Conservation (phyloP, 2,113 vertebrate genomes). For the Danio rerio region GRCz12tu NC_133180.1:46669501-46670000, state of each 20-base stretch:
- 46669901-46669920: constrained; percentile 9
- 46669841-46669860: background rate
- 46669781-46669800: no score
- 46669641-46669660: background rate
- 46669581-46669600: background rate
- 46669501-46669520: no score
- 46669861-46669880: no score
- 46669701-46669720: background rate
- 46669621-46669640: background rate
- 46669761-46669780: background rate
- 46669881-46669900: background rate
- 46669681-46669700: background rate
- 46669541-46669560: no score
- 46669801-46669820: background rate
- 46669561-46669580: background rate
- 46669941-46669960: background rate
- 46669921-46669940: background rate
- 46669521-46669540: no score
- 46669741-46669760: background rate
- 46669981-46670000: constrained; percentile 12
- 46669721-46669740: background rate
- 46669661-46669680: background rate
- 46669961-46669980: background rate
- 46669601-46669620: background rate
- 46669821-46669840: background rate